Conservation (phyloP, 2,113 vertebrate species). For the Ceyx melanurus region DNA sequence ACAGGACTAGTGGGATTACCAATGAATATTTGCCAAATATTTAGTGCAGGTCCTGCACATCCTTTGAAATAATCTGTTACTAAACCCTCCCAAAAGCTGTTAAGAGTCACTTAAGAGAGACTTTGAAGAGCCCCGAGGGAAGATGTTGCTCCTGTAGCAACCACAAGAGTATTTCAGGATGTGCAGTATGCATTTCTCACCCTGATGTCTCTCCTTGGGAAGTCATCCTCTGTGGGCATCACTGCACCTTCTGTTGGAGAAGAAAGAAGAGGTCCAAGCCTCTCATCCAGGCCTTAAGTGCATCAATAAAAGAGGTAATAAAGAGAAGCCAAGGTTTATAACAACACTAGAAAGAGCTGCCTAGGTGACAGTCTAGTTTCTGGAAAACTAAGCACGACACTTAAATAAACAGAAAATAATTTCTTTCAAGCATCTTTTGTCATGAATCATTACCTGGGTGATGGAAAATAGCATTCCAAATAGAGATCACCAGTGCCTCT, state of each 20-base stretch:
- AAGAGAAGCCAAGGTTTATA: not conserved
- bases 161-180: not conserved
- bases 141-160: not conserved
- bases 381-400: not conserved
- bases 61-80: not conserved
- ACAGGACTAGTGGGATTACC: not conserved
- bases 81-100: not conserved
- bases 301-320: not conserved
- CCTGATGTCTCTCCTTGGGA: not conserved
- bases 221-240: not conserved
- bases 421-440: not conserved
- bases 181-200: not conserved
- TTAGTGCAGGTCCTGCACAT: not conserved
- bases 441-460: not conserved
- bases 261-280: not conserved
- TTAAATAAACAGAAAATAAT: not conserved
- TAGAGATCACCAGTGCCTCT: accelerated
- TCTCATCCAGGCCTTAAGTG: not conserved
- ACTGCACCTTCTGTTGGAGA: not conserved
- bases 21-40: not conserved
- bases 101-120: not conserved
- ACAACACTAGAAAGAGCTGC: not conserved
- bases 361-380: not conserved
- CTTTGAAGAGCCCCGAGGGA: not conserved
- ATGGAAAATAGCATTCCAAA: not conserved